A percentile compares a stretch with the other conserved stretches of the same genome.
These are phyloP conservation scores for Anguilla rostrata DNA, from an alignment of 2,113 vertebrate species.

Conservation along the genomic window DNA sequence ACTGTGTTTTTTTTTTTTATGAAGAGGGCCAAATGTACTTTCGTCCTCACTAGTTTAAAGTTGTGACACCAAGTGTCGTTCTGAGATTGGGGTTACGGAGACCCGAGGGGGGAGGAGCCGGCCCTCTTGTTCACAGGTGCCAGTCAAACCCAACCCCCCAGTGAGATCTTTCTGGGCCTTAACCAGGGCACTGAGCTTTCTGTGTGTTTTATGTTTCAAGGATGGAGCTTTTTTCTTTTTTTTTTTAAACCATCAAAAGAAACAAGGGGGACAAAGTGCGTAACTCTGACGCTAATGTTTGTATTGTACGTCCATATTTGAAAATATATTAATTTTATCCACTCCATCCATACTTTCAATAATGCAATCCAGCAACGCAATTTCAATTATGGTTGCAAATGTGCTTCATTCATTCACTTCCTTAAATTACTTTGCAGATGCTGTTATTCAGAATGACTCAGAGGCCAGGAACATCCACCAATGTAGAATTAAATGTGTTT, in stretches of 20 bases:
- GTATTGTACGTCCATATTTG: not conserved
- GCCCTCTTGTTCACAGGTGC: not conserved
- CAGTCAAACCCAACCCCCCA: not conserved
- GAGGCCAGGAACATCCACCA: not conserved
- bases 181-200: not conserved
- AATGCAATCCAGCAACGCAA: not conserved
- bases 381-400: not conserved
- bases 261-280: not conserved
- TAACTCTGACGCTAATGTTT: not conserved
- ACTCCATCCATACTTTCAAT: not conserved
- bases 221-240: not conserved
- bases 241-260: not conserved
- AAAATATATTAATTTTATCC: not conserved
- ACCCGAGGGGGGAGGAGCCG: not conserved
- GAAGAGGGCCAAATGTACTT: constrained; percentile 65
- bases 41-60: constrained; percentile 20
- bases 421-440: not conserved
- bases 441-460: not conserved
- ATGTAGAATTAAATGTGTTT: not conserved
- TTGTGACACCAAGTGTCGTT: constrained; percentile 9
- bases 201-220: not conserved
- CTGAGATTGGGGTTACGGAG: not conserved
- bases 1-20: constrained; percentile 63
- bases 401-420: not conserved
- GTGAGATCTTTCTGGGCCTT: not conserved